phyloP scores from a whole-genome alignment of 2,113 vertebrate genomes.

The Lamprologus tigripictilis region DNA sequence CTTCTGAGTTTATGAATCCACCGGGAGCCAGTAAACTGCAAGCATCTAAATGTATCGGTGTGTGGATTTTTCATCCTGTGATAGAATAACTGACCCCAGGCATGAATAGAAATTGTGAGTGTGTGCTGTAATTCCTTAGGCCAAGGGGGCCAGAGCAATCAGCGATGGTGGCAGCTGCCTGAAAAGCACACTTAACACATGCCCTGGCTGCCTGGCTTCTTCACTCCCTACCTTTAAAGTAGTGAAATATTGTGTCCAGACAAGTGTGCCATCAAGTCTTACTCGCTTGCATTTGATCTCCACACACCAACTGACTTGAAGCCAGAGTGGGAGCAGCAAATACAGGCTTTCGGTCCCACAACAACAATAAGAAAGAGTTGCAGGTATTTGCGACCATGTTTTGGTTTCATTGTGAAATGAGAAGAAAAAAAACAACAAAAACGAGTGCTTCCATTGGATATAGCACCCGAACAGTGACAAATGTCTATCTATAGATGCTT shows the following conservation, averaged over 20 bases:
- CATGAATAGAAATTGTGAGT: conserved; percentile 36
- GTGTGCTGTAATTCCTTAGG: background rate
- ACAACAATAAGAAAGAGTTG: background rate
- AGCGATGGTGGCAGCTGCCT: conserved; percentile 7
- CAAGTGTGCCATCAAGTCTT: background rate
- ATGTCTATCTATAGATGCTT: background rate
- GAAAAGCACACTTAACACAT: background rate
- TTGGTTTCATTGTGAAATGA: background rate
- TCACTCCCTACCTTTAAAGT: conserved; percentile 6
- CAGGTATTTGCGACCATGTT: background rate
- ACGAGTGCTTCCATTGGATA: rapidly evolving
- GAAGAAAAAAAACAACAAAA: background rate
- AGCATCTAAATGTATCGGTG: background rate
- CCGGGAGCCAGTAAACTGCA: background rate
- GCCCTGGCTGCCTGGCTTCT: background rate
- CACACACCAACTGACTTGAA: background rate
- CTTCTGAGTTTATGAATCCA: conserved; percentile 29
- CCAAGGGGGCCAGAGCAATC: background rate
- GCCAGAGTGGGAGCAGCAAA: background rate
- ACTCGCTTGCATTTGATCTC: background rate
- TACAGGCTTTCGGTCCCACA: background rate
- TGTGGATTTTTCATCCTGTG: background rate
- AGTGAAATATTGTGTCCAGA: background rate
- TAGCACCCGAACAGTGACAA: background rate
- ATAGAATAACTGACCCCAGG: conserved; percentile 41